Base-by-base conservation (phyloP, 1,140 invertebrate species). In the Ips nitidus region DNA sequence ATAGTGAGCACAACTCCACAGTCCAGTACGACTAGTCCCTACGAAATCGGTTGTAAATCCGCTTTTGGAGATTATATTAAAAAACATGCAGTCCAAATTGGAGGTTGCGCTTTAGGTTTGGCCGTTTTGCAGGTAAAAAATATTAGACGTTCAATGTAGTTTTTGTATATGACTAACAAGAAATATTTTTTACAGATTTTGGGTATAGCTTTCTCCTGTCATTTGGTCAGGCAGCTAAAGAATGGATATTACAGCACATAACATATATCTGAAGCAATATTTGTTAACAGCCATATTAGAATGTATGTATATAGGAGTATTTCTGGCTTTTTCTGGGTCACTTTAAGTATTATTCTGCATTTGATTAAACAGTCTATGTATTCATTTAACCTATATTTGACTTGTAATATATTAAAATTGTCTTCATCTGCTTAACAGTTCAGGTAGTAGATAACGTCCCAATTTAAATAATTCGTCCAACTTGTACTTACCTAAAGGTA, bases 191-290 rank as follows among this genome's bases (percentile, higher is more conserved):
- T 66, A 22, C 67, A 77, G 76, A 38, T 77, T 6, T 52, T 77
- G 5, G 75, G 74, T 50, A 76, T 77, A 50, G 42, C 65, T 3
- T 76, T 77, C 60, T 71, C 76, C n/a, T 77, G 72, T 50, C 69
- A 77, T 62, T 52, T 77, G n/a, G 64, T 74, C 4, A 69, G 71
- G 41, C 76, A 77, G 68, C 58, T 77, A 4, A 77, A 74, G 55
- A 70, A 73, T 42, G 60, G 65, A 1, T 73, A 71, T 41, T 71
- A 57, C 52, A 73, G 69, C 58, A 71, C 72, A 42, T 72, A 72
- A 71, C 22, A 22, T 22, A 22, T 22, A 22, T 22, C n/a, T 69
- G 52, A 38, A 4, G 5, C 58, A 22, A 22, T 22, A 22, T 40
- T 57, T 47, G 45, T 47, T 4, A 6, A 47, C 45, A 47, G 4